Conservation (phyloP, 2,797 vertebrate species). For the Dicrostonyx torquatus region DNA sequence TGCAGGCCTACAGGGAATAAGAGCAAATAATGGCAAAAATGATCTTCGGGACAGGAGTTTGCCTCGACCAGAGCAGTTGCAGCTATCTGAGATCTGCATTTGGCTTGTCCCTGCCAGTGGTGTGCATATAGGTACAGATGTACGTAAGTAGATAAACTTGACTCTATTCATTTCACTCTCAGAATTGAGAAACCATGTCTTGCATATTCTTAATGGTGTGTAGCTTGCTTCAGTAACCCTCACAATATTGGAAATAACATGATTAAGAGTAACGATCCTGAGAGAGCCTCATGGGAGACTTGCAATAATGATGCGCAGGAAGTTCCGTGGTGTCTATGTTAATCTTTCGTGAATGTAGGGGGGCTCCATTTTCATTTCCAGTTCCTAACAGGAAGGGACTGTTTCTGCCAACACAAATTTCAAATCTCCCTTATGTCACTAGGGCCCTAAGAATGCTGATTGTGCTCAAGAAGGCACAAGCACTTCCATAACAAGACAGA, state of each 20-base stretch:
- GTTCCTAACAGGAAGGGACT: conserved; percentile 62
- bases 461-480: background rate
- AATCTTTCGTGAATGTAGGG: background rate
- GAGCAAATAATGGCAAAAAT: conserved; percentile 47
- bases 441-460: background rate
- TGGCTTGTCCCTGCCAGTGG: background rate
- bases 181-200: conserved; percentile 17
- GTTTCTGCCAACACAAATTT: conserved; percentile 48
- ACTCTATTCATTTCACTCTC: conserved; percentile 28
- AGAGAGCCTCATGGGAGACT: conserved; percentile 4
- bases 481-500: background rate
- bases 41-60: conserved; percentile 18
- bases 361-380: conserved; percentile 23
- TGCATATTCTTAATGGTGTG: conserved; percentile 9
- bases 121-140: background rate
- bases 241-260: conserved; percentile 57
- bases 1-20: background rate
- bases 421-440: background rate
- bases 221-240: background rate
- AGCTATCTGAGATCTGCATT: background rate
- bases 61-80: background rate
- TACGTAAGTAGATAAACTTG: background rate
- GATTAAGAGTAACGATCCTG: conserved; percentile 56
- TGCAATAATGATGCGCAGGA: conserved; percentile 33
- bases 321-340: conserved; percentile 15